A percentile compares a stretch with the other conserved stretches of the same genome.
phyloP scores from a whole-genome alignment of 2,113 vertebrate genomes.

The Percina caprodes region DNA sequence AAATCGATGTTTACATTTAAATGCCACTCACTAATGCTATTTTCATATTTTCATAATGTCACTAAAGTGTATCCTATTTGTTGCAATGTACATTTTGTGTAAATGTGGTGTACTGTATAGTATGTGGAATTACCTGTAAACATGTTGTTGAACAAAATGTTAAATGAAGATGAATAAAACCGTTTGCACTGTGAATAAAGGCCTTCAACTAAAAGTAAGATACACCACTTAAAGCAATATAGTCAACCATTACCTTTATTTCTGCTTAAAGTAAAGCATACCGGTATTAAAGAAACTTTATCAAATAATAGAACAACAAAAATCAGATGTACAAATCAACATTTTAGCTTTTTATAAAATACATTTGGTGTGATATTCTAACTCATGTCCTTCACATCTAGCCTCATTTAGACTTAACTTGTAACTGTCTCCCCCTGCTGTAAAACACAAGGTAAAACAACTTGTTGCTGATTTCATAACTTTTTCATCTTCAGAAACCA shows the following conservation, averaged over 20 bases:
- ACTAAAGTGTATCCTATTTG: slow-evolving; percentile 40
- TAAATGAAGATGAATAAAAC: slow-evolving; percentile 62
- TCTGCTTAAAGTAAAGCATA: slow-evolving; percentile 45
- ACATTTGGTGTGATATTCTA: slow-evolving; percentile 1
- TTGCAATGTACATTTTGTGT: slow-evolving; percentile 37
- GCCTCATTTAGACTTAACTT: neutral
- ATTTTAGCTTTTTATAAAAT: slow-evolving; percentile 46
- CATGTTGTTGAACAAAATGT: slow-evolving; percentile 49
- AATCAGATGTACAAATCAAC: slow-evolving; percentile 57
- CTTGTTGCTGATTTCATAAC: slow-evolving; percentile 24
- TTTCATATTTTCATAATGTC: slow-evolving; percentile 55
- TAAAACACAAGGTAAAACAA: slow-evolving; percentile 15
- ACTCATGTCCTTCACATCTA: neutral
- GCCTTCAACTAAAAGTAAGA: neutral
- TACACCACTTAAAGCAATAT: neutral
- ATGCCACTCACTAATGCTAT: slow-evolving; percentile 43
- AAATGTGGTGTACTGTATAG: slow-evolving; percentile 34
- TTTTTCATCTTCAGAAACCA: neutral
- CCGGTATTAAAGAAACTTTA: slow-evolving; percentile 35
- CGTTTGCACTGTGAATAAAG: slow-evolving; percentile 61
- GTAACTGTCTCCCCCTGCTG: slow-evolving; percentile 68
- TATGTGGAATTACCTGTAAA: slow-evolving; percentile 38
- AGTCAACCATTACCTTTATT: slow-evolving; percentile 54
- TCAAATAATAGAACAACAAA: slow-evolving; percentile 52
- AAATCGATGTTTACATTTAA: slow-evolving; percentile 74